Evolutionary conservation across 2,888 invertebrate genomes (phyloP).

Genomic region (Boloria selene): DNA sequence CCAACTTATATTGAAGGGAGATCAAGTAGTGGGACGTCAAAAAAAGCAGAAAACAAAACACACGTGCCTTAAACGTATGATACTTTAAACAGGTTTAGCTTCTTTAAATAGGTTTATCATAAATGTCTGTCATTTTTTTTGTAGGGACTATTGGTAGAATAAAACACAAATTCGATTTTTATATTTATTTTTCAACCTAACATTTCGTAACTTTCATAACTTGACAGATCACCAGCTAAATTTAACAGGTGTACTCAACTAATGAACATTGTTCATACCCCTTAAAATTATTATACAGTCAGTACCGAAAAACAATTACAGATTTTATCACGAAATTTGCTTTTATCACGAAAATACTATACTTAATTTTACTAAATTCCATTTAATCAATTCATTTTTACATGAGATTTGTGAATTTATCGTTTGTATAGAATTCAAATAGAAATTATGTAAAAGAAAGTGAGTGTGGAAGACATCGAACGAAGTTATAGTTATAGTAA

Average conservation of each 20-base stretch:
- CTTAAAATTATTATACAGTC: constrained; percentile 78
- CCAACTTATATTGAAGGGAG: no score
- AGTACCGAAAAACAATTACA: constrained; percentile 78
- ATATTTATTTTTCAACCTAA: constrained; percentile 81
- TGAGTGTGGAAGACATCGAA: constrained; percentile 33
- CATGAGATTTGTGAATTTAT: constrained; percentile 29
- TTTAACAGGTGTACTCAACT: constrained; percentile 77
- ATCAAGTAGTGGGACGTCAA: no score
- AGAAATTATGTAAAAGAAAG: constrained; percentile 25
- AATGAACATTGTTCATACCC: constrained; percentile 81
- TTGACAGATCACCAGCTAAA: constrained; percentile 78
- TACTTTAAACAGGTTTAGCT: no score
- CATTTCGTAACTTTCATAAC: constrained; percentile 78
- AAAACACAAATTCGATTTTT: constrained; percentile 65
- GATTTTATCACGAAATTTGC: constrained; percentile 78
- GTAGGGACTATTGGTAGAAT: constrained; percentile 43
- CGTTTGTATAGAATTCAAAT: constrained; percentile 18
- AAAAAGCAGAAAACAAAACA: no score
- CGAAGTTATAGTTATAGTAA: constrained; percentile 18
- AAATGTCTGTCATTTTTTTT: not conserved
- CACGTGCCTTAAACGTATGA: no score
- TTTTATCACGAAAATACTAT: constrained; percentile 80
- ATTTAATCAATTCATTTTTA: constrained; percentile 64
- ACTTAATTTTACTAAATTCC: constrained; percentile 78
- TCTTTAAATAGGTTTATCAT: not conserved